These are phyloP conservation scores for Aspidiotus rigidus DNA, from an alignment of 2,888 invertebrate genomes.

Conservation along the genomic window DNA sequence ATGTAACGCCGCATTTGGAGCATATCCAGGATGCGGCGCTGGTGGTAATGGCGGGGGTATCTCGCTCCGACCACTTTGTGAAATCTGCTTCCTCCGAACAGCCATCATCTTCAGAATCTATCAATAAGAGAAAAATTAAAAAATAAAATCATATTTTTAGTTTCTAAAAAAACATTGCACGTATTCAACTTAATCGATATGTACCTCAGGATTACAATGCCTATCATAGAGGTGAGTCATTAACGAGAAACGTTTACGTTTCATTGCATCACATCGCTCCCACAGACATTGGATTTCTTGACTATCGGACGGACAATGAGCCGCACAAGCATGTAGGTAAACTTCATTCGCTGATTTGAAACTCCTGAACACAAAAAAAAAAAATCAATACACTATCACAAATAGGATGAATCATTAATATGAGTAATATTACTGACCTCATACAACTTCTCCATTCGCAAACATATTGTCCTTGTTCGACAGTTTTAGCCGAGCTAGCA, in stretches of 20 bases:
- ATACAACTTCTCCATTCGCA: slow-evolving; percentile 93
- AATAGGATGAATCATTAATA: background rate
- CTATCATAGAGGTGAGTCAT: slow-evolving; percentile 95
- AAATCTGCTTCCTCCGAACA: slow-evolving; percentile 54
- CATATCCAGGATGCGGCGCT: slow-evolving; percentile 73
- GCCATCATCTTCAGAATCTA: slow-evolving; percentile 58
- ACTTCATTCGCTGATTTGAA: slow-evolving; percentile 69
- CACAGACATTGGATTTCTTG: slow-evolving; percentile 80
- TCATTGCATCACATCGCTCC: slow-evolving; percentile 82
- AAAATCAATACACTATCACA: too few relatives aligned
- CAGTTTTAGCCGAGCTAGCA: slow-evolving; percentile 3
- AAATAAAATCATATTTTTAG: background rate
- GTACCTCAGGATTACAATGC: slow-evolving; percentile 75
- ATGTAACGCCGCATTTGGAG: slow-evolving; percentile 89
- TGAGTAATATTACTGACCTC: slow-evolving; percentile 46
- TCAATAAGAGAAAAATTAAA: slow-evolving; percentile 36
- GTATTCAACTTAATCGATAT: slow-evolving; percentile 38
- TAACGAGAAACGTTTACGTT: slow-evolving; percentile 81
- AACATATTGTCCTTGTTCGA: slow-evolving; percentile 43
- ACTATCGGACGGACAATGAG: slow-evolving; percentile 62
- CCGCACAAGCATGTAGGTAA: slow-evolving; percentile 75
- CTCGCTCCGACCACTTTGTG: slow-evolving; percentile 47
- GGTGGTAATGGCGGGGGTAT: slow-evolving; percentile 51
- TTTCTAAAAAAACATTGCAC: background rate
- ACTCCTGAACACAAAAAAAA: slow-evolving; percentile 47